Percentiles rank a stretch among this genome's conserved stretches.
phyloP scores from a whole-genome alignment of 2,113 vertebrate species.

The Spea multiplicata region DNA sequence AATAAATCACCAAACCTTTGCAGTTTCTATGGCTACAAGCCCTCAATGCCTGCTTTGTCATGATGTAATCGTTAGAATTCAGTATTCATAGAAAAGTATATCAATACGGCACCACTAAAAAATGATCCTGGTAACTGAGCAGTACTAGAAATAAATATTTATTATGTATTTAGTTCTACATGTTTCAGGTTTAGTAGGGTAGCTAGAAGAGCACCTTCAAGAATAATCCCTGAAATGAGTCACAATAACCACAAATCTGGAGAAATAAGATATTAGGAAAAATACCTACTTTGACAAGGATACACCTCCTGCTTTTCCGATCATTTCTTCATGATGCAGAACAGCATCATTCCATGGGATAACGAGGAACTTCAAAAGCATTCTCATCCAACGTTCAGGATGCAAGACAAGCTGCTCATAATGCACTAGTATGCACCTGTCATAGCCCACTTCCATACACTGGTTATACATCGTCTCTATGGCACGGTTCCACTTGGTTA shows the following conservation, averaged over 20 bases:
- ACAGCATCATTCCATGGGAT: constrained; percentile 91
- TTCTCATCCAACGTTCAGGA: constrained; percentile 93
- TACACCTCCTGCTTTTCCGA: constrained; percentile 93
- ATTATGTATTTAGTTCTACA: no score
- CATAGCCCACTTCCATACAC: constrained; percentile 83
- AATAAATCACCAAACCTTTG: no score
- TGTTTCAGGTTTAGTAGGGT: no score
- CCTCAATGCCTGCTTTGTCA: no score
- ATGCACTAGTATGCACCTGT: constrained; percentile 85
- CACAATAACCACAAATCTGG: no score
- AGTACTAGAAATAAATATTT: no score
- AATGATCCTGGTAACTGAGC: no score
- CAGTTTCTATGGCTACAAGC: no score
- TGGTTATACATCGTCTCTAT: constrained; percentile 98
- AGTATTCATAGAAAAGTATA: no score
- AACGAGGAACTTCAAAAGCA: constrained; percentile 85
- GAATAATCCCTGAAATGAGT: not conserved
- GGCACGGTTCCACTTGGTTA: constrained; percentile 96
- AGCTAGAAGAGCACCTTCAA: not conserved
- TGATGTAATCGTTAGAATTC: no score
- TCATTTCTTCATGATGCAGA: constrained; percentile 94
- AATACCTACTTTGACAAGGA: constrained; percentile 94
- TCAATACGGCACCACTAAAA: no score
- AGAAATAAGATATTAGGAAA: not conserved
- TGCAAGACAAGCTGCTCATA: constrained; percentile 93